Base-by-base conservation (phyloP, 2,888 invertebrate species). In the Branchellion lobata region DNA sequence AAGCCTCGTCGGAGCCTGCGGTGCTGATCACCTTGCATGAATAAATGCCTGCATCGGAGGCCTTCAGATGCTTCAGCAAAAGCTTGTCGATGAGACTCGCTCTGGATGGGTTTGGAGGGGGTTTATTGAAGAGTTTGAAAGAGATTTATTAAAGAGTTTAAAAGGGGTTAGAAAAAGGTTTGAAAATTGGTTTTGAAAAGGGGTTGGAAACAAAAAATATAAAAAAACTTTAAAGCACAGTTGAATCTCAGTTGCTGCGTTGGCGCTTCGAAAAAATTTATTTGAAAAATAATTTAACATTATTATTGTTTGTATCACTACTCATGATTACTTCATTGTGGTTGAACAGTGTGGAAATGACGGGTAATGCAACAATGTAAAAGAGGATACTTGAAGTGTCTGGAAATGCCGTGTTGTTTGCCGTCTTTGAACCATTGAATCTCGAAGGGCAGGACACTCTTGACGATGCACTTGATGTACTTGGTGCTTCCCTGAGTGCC, bases 1-100 rank as follows among this genome's bases (percentile, higher is more conserved):
- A 57, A 57, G 61, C 61, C 21, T 5, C 85, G 65, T 86, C 86
- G 75, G 88, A 86, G 1, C 89, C 89, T 1, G 88, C 88, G 75
- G 88, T 88, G 83, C 89, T 90, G 21, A 84, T 84, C 0, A 89
- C 90, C 71, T 86, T 84, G 82, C 89, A 89, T 53, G 86, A 86
- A 83, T 89, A 90, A 21, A 84, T 81, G 1, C 88, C 89, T 0
- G 85, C 86, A 82, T 90, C 87, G 1, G 82, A 82, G 14, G 85
- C 83, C 77, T 85, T 82, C 21, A 85, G 85, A 31, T 81, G 81
- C 34, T 81, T 51, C 33, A 83, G 65, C 79, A 82, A 85, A 78
- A 86, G 81, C 85, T 87, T 84, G 27, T 84, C 47, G 8, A 47
- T 18, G 18, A 18, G 11, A 18, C 11, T 14, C 8, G 8, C 11